Conservation (phyloP, 2,888 invertebrate species). For the Synergus umbraculus region DNA sequence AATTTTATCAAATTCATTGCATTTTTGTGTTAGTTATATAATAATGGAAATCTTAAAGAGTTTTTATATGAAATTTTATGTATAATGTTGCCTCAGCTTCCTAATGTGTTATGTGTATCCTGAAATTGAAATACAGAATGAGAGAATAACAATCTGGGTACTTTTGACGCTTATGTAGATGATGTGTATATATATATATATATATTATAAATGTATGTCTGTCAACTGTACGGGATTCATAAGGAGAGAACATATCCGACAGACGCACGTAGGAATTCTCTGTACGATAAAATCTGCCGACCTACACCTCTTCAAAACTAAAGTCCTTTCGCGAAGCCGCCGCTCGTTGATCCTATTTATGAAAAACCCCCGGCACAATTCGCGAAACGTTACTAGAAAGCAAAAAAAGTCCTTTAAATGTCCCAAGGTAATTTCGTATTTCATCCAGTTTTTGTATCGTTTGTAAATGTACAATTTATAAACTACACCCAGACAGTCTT, state of each 20-base stretch:
- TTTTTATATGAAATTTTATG: too few species aligned
- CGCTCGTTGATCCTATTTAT: conserved; percentile 44
- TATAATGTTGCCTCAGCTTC: too few species aligned
- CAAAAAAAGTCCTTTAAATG: conserved; percentile 16
- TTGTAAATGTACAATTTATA: background rate
- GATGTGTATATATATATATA: background rate
- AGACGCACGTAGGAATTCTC: conserved; percentile 68
- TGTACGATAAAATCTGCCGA: conserved; percentile 73
- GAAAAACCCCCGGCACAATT: conserved; percentile 22
- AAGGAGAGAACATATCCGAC: conserved; percentile 54
- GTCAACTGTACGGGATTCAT: conserved; percentile 23
- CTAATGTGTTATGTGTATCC: too few species aligned
- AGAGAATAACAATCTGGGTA: background rate
- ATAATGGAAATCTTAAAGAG: too few species aligned
- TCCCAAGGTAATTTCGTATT: conserved; percentile 11
- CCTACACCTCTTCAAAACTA: conserved; percentile 65
- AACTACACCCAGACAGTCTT: background rate
- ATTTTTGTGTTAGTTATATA: too few species aligned
- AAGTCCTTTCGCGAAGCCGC: conserved; percentile 57
- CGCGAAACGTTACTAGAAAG: conserved; percentile 30
- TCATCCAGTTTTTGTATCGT: background rate
- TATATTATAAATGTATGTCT: background rate
- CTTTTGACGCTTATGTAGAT: background rate
- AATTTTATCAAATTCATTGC: too few species aligned
- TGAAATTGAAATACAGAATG: background rate